Conservation (phyloP, 2,797 vertebrate species). For the Garrulus glandarius region DNA sequence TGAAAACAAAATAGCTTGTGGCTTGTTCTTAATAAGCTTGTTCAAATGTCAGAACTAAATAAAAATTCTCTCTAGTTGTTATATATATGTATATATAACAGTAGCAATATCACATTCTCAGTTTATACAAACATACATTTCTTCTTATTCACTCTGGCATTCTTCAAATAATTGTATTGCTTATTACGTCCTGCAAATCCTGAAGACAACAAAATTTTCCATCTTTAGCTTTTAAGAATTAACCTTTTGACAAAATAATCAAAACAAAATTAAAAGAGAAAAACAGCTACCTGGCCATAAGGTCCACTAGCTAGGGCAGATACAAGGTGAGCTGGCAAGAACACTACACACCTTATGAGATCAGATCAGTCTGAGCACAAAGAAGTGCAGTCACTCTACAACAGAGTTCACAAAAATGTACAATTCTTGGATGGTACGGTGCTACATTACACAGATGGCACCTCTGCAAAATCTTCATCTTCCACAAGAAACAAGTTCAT, state of each 20-base stretch:
- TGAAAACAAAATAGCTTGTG: background rate
- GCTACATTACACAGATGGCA: background rate
- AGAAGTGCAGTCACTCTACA: background rate
- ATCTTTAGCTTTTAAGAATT: background rate
- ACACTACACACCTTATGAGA: background rate
- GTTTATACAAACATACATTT: background rate
- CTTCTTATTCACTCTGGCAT: background rate
- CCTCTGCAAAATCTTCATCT: background rate
- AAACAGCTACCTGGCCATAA: background rate
- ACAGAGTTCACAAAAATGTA: background rate
- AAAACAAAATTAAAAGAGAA: background rate
- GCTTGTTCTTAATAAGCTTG: background rate
- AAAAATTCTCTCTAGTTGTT: background rate
- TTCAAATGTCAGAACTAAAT: background rate
- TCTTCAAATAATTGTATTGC: background rate
- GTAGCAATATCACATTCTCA: background rate
- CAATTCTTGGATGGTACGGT: background rate
- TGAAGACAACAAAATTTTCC: background rate
- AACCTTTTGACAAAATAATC: background rate
- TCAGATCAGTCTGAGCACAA: background rate
- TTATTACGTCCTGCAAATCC: background rate
- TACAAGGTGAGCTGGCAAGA: background rate
- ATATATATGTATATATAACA: background rate
- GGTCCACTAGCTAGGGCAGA: background rate
- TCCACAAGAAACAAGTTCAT: background rate